Evolutionary conservation across 2,888 invertebrate genomes (phyloP).

Genomic region (Synergus umbraculus): DNA sequence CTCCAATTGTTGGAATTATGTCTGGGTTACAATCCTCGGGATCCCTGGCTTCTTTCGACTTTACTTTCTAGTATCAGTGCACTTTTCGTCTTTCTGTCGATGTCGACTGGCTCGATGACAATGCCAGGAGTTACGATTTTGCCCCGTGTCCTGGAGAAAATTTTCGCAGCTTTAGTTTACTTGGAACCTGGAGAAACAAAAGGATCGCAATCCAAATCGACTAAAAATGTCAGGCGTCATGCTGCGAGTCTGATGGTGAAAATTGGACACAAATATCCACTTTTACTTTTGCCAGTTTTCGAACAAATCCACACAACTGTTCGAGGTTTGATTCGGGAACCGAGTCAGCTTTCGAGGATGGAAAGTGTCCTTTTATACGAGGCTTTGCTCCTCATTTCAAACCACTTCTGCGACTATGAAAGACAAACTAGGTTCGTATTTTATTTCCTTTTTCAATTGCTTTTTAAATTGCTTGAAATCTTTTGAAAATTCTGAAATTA

Average conservation of each 20-base stretch:
- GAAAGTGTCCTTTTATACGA: conserved; percentile 90
- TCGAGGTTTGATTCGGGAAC: conserved; percentile 84
- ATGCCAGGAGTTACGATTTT: conserved; percentile 84
- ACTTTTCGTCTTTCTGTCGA: conserved; percentile 92
- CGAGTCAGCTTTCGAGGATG: conserved; percentile 86
- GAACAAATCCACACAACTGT: conserved; percentile 89
- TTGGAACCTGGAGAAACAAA: conserved; percentile 84
- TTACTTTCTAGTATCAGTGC: conserved; percentile 95
- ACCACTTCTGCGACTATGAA: conserved; percentile 93
- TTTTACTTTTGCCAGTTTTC: conserved; percentile 91
- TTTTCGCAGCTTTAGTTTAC: conserved; percentile 90
- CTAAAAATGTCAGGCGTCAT: conserved; percentile 92
- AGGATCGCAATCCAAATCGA: conserved; percentile 84
- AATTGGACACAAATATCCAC: conserved; percentile 91
- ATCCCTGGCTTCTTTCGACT: conserved; percentile 90
- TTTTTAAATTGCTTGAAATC: too few relatives aligned
- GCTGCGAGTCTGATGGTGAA: conserved; percentile 94
- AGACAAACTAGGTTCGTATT: conserved; percentile 83
- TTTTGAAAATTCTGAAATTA: too few relatives aligned
- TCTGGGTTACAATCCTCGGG: conserved; percentile 85
- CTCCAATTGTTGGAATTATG: conserved; percentile 88
- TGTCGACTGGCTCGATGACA: conserved; percentile 89
- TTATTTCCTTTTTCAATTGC: background rate
- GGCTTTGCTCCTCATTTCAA: conserved; percentile 89
- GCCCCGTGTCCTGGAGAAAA: conserved; percentile 91